Evolutionary conservation across 2,888 invertebrate species (phyloP).

Genomic region (Coremacera marginata): DNA sequence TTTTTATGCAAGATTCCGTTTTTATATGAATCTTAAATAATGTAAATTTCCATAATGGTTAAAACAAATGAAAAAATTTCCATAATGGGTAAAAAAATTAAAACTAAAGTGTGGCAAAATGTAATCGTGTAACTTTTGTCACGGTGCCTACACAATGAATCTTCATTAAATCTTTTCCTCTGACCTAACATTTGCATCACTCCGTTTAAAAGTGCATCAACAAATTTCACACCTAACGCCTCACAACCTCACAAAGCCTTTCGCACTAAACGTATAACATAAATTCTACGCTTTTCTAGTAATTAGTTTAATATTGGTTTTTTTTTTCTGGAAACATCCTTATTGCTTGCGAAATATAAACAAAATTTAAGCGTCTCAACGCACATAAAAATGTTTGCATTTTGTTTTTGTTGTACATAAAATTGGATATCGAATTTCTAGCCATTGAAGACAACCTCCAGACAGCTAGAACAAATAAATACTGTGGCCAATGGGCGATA

Average conservation of each 20-base stretch:
- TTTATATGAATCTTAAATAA: too few species aligned
- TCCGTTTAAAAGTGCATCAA: background rate
- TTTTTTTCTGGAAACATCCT: background rate
- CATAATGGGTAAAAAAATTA: too few species aligned
- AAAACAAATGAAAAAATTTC: too few species aligned
- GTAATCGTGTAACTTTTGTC: background rate
- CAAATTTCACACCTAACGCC: conserved; percentile 26
- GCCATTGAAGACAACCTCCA: conserved; percentile 29
- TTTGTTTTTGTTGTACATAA: conserved; percentile 63
- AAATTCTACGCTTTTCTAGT: conserved; percentile 9
- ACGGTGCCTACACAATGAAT: background rate
- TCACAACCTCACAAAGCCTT: conserved; percentile 39
- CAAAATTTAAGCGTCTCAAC: conserved; percentile 55
- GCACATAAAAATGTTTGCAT: conserved; percentile 61
- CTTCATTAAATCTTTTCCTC: background rate
- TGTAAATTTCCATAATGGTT: too few species aligned
- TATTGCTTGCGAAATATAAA: conserved; percentile 35
- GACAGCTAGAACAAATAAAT: conserved; percentile 39
- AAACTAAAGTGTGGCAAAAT: too few species aligned
- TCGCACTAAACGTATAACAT: background rate
- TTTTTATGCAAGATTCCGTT: too few species aligned
- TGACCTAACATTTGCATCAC: background rate
- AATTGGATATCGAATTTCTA: conserved; percentile 64
- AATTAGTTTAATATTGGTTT: conserved; percentile 19
- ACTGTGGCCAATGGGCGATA: conserved; percentile 63